Evolutionary conservation across 2,888 invertebrate species (phyloP), one percentile per base, ranked within the genome.

Genomic region (Pyrrhia umbra): DNA sequence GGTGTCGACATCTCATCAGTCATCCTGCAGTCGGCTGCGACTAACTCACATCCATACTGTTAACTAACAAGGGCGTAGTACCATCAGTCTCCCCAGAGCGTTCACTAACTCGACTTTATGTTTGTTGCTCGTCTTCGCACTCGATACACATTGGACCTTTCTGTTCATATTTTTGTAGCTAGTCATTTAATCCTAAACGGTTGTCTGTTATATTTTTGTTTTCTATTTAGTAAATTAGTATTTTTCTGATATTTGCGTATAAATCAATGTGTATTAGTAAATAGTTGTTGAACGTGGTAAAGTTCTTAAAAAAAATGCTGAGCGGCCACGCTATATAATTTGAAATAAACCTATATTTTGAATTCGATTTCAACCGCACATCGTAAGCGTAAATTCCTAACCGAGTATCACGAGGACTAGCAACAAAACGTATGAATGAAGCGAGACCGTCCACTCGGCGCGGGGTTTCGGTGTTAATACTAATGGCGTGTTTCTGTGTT

Each of bases 401-500:
- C 16, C 18, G 59, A 68, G 50, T 64, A 45, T 34, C 30, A 59
- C 70, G 85, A 88, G 89, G 91, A 88, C 82, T 84, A 90, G 92
- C 90, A 90, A 89, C 88, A 88, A 87, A 88, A 78, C 23, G 68
- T 75, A 74, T 68, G 82, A 80, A 84, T 79, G 78, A 81, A 80
- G 79, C 77, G 80, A 79, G 80, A 76, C 73, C 80, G 68, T 71
- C 68, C 74, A 71, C 51, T 63, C 71, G 75, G 69, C 77, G 70
- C 69, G 71, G 80, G 74, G 75, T 70, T 74, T 75, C 88, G 81
- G 85, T 85, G 84, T 86, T 80, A 85, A 87, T 90, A 95, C 94
- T 95, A 95, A 95, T 94, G 88, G 92, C 93, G 94, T 94, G 93
- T 95, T 93, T 94, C 92, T 95, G 90, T 93, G 94, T 95, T 94